phyloP scores from a whole-genome alignment of 2,113 vertebrate species.

The Butorides virescens region DNA sequence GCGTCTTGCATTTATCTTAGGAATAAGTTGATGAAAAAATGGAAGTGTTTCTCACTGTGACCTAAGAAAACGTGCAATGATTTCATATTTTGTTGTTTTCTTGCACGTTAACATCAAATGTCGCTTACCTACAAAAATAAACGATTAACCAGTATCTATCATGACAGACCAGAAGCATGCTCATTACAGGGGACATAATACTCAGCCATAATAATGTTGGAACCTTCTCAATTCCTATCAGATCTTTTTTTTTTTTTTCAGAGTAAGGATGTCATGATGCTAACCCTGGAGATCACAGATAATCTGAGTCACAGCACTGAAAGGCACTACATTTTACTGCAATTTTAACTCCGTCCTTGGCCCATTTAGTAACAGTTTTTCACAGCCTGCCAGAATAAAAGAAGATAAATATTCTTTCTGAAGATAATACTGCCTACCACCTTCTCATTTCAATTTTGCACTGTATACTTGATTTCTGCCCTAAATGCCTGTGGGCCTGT shows the following conservation, averaged over 20 bases:
- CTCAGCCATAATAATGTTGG: not conserved
- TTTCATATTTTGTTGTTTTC: not conserved
- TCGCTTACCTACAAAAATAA: not conserved
- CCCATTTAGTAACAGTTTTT: not conserved
- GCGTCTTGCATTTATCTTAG: not conserved
- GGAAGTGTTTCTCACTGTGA: no score
- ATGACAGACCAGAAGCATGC: not conserved
- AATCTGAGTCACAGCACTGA: not conserved
- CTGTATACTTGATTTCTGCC: not conserved
- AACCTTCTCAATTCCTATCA: not conserved
- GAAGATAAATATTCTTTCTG: not conserved
- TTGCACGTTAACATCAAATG: not conserved
- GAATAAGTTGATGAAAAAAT: no score
- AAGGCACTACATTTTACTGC: not conserved
- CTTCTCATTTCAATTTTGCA: not conserved
- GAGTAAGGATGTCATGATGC: not conserved
- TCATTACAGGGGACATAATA: no score
- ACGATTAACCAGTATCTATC: fast-evolving
- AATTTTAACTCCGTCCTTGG: not conserved
- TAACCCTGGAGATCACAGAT: not conserved
- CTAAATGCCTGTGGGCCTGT: not conserved
- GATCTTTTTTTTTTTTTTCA: not conserved
- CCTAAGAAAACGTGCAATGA: not conserved
- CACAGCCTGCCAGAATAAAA: not conserved
- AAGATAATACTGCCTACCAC: not conserved